phyloP scores from a whole-genome alignment of 2,113 vertebrate genomes.

The Grus americana region DNA sequence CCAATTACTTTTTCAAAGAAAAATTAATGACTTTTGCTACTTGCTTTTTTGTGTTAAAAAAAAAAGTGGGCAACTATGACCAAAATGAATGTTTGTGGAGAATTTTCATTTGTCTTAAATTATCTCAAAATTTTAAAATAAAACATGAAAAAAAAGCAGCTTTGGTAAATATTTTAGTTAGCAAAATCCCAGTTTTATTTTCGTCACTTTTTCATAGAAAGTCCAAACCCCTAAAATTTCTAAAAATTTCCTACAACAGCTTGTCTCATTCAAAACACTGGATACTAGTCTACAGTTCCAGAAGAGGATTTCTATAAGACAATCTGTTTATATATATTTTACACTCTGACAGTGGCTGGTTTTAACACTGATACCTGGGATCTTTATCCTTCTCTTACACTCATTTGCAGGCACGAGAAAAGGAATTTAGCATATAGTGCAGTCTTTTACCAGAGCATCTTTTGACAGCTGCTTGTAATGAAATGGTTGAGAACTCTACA shows the following conservation, averaged over 20 bases:
- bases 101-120: background rate
- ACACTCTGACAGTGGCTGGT: background rate
- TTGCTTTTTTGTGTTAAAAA: background rate
- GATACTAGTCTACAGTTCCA: background rate
- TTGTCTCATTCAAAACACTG: background rate
- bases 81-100: background rate
- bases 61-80: background rate
- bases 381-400: background rate
- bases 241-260: background rate
- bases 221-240: background rate
- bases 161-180: background rate
- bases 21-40: background rate
- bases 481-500: background rate
- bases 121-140: background rate
- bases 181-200: background rate
- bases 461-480: background rate
- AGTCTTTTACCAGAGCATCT: background rate
- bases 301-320: background rate
- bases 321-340: background rate
- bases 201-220: background rate
- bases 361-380: background rate
- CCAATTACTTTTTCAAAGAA: background rate
- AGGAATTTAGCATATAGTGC: background rate
- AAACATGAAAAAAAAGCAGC: background rate
- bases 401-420: background rate